phyloP scores from a whole-genome alignment of 2,888 invertebrate genomes.

The Drosophila macrospina region DNA sequence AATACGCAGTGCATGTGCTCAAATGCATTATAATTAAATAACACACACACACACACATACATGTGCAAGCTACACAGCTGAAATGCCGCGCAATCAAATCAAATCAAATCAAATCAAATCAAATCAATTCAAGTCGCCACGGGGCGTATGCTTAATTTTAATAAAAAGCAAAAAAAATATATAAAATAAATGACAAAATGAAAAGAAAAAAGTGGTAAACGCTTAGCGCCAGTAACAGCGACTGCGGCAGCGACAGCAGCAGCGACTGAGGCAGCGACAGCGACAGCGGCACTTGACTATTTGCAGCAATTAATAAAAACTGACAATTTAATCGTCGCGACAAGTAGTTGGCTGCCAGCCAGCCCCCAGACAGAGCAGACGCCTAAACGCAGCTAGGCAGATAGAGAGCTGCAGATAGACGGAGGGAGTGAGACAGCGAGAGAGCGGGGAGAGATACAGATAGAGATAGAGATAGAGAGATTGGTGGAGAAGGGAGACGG shows the following conservation, averaged over 20 bases:
- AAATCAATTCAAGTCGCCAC: conserved; percentile 74
- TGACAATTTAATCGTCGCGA: conserved; percentile 84
- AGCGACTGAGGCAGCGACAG: conserved; percentile 22
- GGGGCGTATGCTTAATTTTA: conserved; percentile 76
- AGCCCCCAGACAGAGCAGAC: conserved; percentile 66
- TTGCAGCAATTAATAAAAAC: conserved; percentile 84
- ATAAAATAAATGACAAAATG: conserved; percentile 18
- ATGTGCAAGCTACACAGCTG: background rate
- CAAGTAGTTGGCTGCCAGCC: conserved; percentile 81
- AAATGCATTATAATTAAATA: conserved; percentile 59
- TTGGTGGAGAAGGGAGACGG: conserved; percentile 16
- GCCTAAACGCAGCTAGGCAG: conserved; percentile 32
- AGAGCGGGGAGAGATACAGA: conserved; percentile 1
- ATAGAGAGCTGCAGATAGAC: conserved; percentile 12
- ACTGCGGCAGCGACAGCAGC: conserved; percentile 32
- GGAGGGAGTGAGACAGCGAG: conserved; percentile 6
- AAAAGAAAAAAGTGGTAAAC: conserved; percentile 25
- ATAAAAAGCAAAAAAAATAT: conserved; percentile 20
- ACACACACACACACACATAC: conserved; percentile 15
- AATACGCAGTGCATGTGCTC: conserved; percentile 21
- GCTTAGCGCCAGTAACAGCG: conserved; percentile 67
- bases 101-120: conserved; percentile 72
- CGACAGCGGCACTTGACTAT: conserved; percentile 64
- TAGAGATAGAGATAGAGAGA: conserved; percentile 9
- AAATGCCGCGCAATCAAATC: conserved; percentile 52